Base-by-base conservation (phyloP, 1,140 invertebrate species). In the Orchesella cincta region DNA sequence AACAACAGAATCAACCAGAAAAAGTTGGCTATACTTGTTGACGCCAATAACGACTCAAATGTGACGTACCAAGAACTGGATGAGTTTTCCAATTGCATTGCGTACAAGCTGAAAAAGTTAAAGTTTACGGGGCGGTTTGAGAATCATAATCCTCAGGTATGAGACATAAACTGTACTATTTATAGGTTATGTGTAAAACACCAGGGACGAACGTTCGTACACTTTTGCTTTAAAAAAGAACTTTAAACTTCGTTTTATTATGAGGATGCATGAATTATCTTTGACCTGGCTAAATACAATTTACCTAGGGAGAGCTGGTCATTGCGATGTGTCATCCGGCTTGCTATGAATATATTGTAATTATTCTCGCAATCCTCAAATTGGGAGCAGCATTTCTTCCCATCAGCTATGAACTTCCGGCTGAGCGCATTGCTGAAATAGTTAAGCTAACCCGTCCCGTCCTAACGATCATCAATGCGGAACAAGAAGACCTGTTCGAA, bases 371-470 rank as follows among this genome's bases (percentile, higher is more conserved):
- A 5, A 90, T 93, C 46, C 90, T 93, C 88, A 96, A 95, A 87
- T 86, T 90, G 0, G 93, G 93, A 0, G 91, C 91, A 46, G 91
- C 92, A 0, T 95, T 94, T 84, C 84, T 96, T 34, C 93, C 94
- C 0, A 86, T 95, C n/a, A 33, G 62, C 31, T 5, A 18, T 33
- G 62, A 67, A 3, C 26, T 67, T 14, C 62, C 62, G 31, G 3
- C 62, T 29, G 26, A 67, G 28, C 2, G 31, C 29, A 67, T 67
- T 29, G 62, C 62, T 12, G 62, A 67, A 67, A 33, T 33, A 5
- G 12, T 67, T 12, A 67, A 67, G 31, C 12, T 67, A 14, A 33
- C 31, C 8, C 28, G 31, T 2, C 62, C 62, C 8, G 62, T 67
- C 31, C 23, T 67, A 14, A 8, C 23, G 28, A 67, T 67, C 26